These are phyloP conservation scores for Gephyroberyx darwinii DNA, from an alignment of 2,797 vertebrate species.

Conservation along the genomic window DNA sequence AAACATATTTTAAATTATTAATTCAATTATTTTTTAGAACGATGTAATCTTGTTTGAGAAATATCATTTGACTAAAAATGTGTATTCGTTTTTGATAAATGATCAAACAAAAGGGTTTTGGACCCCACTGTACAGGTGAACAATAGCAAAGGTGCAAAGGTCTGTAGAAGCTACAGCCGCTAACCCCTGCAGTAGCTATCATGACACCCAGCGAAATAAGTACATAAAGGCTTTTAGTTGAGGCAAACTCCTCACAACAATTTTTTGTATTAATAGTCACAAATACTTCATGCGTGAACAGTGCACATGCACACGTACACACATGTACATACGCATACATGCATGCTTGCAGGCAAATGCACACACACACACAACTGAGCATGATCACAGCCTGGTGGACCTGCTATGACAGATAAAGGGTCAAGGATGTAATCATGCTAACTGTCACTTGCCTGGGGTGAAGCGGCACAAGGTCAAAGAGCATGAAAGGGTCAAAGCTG, in stretches of 20 bases:
- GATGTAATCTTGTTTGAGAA: too few relatives aligned
- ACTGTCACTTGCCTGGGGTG: slow-evolving; percentile 35
- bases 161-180: not conserved
- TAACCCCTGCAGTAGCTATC: not conserved
- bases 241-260: too few relatives aligned
- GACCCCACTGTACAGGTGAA: not conserved
- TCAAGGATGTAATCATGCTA: slow-evolving; percentile 46
- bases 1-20: too few relatives aligned
- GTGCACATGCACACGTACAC: too few relatives aligned
- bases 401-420: slow-evolving; percentile 20
- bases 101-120: too few relatives aligned
- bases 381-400: slow-evolving; percentile 27
- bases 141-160: not conserved
- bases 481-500: slow-evolving; percentile 40
- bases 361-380: not conserved
- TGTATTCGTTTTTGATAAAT: too few relatives aligned
- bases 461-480: slow-evolving; percentile 41
- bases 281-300: too few relatives aligned
- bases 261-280: too few relatives aligned
- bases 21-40: too few relatives aligned
- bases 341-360: not conserved
- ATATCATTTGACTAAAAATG: too few relatives aligned
- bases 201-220: not conserved
- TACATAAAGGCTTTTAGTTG: not conserved
- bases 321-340: not conserved